Base-by-base conservation (phyloP, 2,888 invertebrate genomes). In the Ectemnius cavifrons region DNA sequence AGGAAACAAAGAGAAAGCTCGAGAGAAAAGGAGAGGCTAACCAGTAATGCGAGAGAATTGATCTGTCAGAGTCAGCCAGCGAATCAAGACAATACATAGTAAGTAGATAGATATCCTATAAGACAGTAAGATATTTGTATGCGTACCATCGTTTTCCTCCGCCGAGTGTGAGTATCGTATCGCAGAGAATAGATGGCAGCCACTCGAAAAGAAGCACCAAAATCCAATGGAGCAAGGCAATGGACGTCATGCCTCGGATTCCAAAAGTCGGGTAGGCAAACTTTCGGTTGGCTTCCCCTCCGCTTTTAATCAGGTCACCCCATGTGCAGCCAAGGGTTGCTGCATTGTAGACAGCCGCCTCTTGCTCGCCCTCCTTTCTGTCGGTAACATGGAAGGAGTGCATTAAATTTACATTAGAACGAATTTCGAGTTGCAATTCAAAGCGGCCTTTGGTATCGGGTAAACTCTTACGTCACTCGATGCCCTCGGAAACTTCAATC, bases 231-330 rank as follows among this genome's bases (percentile, higher is more conserved):
- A 87, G 45, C 63, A 77, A n/a, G 3, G 28, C 66, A 49, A 78
- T 72, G 13, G 86, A 82, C 18, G 87, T 88, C 72, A 89, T 89
- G 28, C 89, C 89, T 20, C 84, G 84, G 57, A 88, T 63, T 23
- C 87, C 85, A 49, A 89, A 89, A n/a, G 83, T 85, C 67, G 89
- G 89, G 67, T 89, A 89, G 58, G 80, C 73, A 71, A 86, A 89
- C 62, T 84, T 85, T 28, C 72, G 72, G 65, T 76, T 83, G 56
- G 82, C 87, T 23, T 80, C 76, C 13, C 58, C 45, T n/a, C 87
- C 85, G 18, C 86, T 86, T 37, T 80, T 70, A 59, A 88, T 80
- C 59, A 89, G 77, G 2, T 85, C 84, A 11, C 74, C 69, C 89
- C 89, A 89, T n/a, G 86, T 87, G 67, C 87, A 88, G 6, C 80